Evolutionary conservation across 2,888 invertebrate genomes (phyloP).

Genomic region (Eucera pruinosa): DNA sequence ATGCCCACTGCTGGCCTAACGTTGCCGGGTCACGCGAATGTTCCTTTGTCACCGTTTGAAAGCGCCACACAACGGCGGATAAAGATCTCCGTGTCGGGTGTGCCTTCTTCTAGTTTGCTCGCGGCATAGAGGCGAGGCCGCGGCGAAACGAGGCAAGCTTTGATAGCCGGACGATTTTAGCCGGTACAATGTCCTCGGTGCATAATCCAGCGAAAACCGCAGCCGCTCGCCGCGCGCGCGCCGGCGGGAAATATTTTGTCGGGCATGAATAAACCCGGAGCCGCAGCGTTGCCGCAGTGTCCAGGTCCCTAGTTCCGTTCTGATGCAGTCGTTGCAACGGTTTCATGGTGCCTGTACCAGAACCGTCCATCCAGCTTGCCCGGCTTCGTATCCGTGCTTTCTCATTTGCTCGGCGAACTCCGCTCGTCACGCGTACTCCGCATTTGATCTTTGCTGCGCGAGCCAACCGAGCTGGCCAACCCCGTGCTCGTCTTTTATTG

Average conservation of each 20-base stretch:
- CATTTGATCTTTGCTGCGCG: slow-evolving; percentile 31
- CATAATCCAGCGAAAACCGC: slow-evolving; percentile 74
- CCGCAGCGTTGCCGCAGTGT: slow-evolving; percentile 53
- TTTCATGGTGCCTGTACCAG: slow-evolving; percentile 43
- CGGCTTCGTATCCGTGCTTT: slow-evolving; percentile 1
- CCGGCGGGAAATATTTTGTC: slow-evolving; percentile 73
- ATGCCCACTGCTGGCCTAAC: background rate
- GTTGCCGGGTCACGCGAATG: slow-evolving; percentile 29
- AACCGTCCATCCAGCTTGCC: background rate
- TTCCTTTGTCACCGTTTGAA: slow-evolving; percentile 30
- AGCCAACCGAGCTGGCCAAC: background rate
- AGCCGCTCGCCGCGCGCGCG: slow-evolving; percentile 39
- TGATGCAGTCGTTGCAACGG: slow-evolving; percentile 50
- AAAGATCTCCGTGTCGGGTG: slow-evolving; percentile 28
- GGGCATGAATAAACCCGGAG: slow-evolving; percentile 74
- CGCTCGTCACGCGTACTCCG: slow-evolving; percentile 33
- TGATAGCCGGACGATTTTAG: slow-evolving; percentile 77
- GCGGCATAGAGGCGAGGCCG: background rate
- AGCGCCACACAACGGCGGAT: background rate
- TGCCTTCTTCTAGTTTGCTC: background rate
- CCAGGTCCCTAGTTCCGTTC: slow-evolving; percentile 9
- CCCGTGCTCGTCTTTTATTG: slow-evolving; percentile 51
- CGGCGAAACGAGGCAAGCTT: slow-evolving; percentile 60
- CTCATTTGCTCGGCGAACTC: slow-evolving; percentile 32
- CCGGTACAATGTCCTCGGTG: slow-evolving; percentile 69